Evolutionary conservation across 2,113 vertebrate genomes (phyloP), one percentile per base, ranked within the genome.

Genomic region (Nibea coibor): DNA sequence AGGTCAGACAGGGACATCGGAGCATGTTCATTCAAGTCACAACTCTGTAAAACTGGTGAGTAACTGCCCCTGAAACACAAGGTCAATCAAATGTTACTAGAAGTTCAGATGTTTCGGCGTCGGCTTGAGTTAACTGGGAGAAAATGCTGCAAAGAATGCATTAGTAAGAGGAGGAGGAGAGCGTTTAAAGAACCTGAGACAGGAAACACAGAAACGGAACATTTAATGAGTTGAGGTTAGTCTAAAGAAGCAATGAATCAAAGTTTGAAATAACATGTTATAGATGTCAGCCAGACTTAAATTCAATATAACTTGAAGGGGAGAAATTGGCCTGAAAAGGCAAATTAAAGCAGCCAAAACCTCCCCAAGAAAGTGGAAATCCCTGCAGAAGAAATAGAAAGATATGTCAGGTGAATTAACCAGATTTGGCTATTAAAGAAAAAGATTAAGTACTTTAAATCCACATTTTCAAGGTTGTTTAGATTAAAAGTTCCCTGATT

Each of bases 51-150:
- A 83, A 83, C 67, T 65, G 48, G 54, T 10, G 20, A 58, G 70
- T 78, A 59, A 65, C 84, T 20, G 85, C 88, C 58, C 64, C 90
- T 92, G 85, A 74, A 92, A 92, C 31, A 75, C 75, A 90, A 93
- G 64, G 77, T 80, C 81, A 81, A 51, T 82, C 76, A 66, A 85
- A 80, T 62, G 72, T 89, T 86, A 88, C 20, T 9, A 42, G 61
- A 51, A 45, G 42, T 59, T 88, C 15, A 47, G 56, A 68, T 78
- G 69, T 56, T 67, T 80, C 84, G 1, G 69, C 2, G 16, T 74
- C 75, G 16, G n/a, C 48, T 68, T 5, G 61, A 51, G 50, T 56
- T 69, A 72, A 75, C 71, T 81, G 39, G 72, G 64, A 66, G 62
- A 66, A 83, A 87, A 83, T 0, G 35, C 89, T 91, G 89, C 43